Percentiles rank a stretch among this genome's conserved stretches.
These are phyloP conservation scores for Anguilla obscura DNA, from an alignment of 2,797 vertebrate species.

Conservation along the genomic window DNA sequence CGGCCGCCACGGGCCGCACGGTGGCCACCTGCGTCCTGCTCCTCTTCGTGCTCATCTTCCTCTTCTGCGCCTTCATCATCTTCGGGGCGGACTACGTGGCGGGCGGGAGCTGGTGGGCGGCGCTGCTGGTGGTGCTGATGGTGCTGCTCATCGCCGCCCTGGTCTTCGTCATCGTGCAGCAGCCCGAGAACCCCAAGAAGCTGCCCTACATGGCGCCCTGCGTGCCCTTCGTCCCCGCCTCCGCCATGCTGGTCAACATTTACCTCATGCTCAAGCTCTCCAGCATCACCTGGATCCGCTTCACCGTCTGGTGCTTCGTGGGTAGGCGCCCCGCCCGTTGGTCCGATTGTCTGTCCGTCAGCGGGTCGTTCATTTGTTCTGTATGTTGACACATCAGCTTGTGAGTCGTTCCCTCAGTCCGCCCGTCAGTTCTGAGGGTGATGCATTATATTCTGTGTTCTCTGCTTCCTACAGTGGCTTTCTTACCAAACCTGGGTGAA, in stretches of 20 bases:
- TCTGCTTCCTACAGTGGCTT: neutral
- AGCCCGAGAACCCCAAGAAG: conserved; percentile 87
- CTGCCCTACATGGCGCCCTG: conserved; percentile 96
- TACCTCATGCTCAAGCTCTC: conserved; percentile 99
- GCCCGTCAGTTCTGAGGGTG: neutral
- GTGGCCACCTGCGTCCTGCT: conserved; percentile 89
- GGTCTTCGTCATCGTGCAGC: conserved; percentile 86
- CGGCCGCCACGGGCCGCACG: conserved; percentile 77
- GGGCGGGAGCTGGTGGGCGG: conserved; percentile 75
- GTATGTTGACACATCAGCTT: neutral
- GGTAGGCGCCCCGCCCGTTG: conserved; percentile 71
- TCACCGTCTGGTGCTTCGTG: conserved; percentile 90
- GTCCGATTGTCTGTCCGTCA: neutral
- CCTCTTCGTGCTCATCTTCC: conserved; percentile 85
- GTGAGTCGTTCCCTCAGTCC: neutral
- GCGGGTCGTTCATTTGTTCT: neutral
- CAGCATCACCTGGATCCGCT: conserved; percentile 91
- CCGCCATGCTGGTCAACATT: conserved; percentile 94
- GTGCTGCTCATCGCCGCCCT: conserved; percentile 70
- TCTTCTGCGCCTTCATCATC: conserved; percentile 90
- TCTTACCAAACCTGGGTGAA: too few species aligned
- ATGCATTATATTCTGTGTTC: neutral
- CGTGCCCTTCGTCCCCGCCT: conserved; percentile 89
- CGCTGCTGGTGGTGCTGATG: conserved; percentile 78
- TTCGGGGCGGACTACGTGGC: conserved; percentile 84